Percentiles rank a stretch among this genome's conserved stretches.
Conservation (phyloP, 2,888 invertebrate species). For the Acrobasis suavella region DNA sequence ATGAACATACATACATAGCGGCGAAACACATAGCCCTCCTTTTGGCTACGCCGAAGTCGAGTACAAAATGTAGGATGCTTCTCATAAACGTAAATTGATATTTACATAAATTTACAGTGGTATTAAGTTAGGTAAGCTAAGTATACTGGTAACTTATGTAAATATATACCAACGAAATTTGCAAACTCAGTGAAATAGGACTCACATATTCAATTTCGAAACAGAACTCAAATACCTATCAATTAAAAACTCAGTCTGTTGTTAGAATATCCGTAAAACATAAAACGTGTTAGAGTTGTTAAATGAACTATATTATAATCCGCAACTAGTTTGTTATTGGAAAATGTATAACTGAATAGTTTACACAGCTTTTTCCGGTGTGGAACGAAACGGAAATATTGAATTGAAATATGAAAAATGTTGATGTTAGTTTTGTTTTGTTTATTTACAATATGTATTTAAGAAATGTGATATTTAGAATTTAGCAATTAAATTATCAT, state of each 20-base stretch:
- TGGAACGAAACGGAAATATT: neutral
- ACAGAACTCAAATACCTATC: conserved; percentile 13
- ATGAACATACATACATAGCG: too few relatives aligned
- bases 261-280: neutral
- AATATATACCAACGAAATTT: neutral
- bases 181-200: neutral
- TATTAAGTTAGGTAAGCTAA: too few relatives aligned
- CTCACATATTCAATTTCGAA: neutral
- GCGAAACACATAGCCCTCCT: too few relatives aligned
- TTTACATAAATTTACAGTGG: too few relatives aligned
- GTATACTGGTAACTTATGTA: too few relatives aligned
- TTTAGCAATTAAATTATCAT: too few relatives aligned
- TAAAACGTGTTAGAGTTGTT: neutral
- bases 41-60: too few relatives aligned
- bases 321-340: neutral
- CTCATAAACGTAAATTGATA: too few relatives aligned
- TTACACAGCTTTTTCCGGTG: neutral
- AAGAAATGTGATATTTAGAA: too few relatives aligned
- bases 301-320: neutral
- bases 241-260: neutral
- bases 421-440: neutral
- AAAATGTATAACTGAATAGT: neutral
- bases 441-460: too few relatives aligned
- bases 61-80: too few relatives aligned
- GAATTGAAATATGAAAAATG: neutral